Conservation (phyloP, 2,888 invertebrate species). For the Brachynemurus nebulosus region DNA sequence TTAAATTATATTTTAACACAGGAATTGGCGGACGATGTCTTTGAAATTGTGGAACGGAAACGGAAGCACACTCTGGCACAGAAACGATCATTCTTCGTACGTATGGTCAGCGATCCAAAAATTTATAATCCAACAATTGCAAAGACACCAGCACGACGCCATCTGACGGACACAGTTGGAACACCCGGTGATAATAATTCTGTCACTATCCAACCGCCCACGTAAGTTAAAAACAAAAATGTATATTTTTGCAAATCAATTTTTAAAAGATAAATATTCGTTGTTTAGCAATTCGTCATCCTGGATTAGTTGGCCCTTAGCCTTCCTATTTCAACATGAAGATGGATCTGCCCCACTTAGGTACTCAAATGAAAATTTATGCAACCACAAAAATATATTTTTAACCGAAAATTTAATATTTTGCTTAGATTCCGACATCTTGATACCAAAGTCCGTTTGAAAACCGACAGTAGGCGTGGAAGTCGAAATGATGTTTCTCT, state of each 20-base stretch:
- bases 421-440: constrained; percentile 62
- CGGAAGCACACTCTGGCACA: constrained; percentile 71
- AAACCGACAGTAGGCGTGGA: constrained; percentile 43
- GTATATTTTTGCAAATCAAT: too few relatives aligned
- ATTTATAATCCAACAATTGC: constrained; percentile 87
- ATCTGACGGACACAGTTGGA: constrained; percentile 37
- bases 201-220: neutral
- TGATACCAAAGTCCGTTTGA: constrained; percentile 71
- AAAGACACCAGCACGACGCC: constrained; percentile 46
- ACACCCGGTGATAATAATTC: constrained; percentile 28
- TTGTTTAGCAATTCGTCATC: constrained; percentile 49
- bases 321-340: constrained; percentile 71
- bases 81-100: constrained; percentile 90
- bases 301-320: constrained; percentile 89
- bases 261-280: neutral
- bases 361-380: too few relatives aligned
- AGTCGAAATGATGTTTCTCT: constrained; percentile 48
- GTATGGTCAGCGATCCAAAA: constrained; percentile 96
- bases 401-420: neutral
- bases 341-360: constrained; percentile 60
- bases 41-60: constrained; percentile 58
- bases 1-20: constrained; percentile 18
- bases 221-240: constrained; percentile 2
- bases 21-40: constrained; percentile 55
- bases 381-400: too few relatives aligned